Conservation (phyloP, 2,797 vertebrate species). For the Geotrypetes seraphini region DNA sequence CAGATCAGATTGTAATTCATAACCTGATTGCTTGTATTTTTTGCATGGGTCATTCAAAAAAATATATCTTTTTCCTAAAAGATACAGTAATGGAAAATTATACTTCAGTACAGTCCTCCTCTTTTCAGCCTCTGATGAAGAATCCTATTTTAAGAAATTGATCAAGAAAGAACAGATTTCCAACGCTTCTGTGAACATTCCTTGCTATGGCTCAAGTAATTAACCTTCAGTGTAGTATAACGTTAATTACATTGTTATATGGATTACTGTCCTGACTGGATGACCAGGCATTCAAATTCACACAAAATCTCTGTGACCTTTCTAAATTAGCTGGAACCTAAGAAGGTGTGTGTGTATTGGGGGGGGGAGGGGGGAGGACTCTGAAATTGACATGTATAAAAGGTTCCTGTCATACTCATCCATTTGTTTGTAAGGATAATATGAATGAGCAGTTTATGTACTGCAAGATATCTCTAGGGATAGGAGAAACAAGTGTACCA, state of each 20-base stretch:
- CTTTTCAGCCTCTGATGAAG: slow-evolving; percentile 97
- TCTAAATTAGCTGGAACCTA: slow-evolving; percentile 47
- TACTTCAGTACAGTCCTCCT: slow-evolving; percentile 95
- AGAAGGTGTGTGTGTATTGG: slow-evolving; percentile 47
- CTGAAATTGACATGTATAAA: slow-evolving; percentile 47
- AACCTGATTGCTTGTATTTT: slow-evolving; percentile 32
- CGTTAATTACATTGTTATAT: slow-evolving; percentile 56
- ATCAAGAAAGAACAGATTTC: slow-evolving; percentile 70
- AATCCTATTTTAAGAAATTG: slow-evolving; percentile 96
- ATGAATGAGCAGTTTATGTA: slow-evolving; percentile 34
- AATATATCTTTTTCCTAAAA: slow-evolving; percentile 47
- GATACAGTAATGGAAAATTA: slow-evolving; percentile 73
- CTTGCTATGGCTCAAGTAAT: slow-evolving; percentile 62
- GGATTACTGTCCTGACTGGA: slow-evolving; percentile 59
- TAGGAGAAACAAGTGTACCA: slow-evolving; percentile 32
- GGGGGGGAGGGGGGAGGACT: too few relatives aligned
- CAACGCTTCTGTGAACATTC: slow-evolving; percentile 59
- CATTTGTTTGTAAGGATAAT: slow-evolving; percentile 34
- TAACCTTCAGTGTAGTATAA: slow-evolving; percentile 59
- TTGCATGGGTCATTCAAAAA: slow-evolving; percentile 57
- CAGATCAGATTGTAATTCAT: slow-evolving; percentile 36
- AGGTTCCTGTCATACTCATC: slow-evolving; percentile 34
- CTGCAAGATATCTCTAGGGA: slow-evolving; percentile 27
- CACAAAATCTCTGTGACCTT: slow-evolving; percentile 52
- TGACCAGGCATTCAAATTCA: slow-evolving; percentile 53